These are phyloP conservation scores for Benthosema pterotum DNA, from an alignment of 2,797 vertebrate species.

Conservation along the genomic window DNA sequence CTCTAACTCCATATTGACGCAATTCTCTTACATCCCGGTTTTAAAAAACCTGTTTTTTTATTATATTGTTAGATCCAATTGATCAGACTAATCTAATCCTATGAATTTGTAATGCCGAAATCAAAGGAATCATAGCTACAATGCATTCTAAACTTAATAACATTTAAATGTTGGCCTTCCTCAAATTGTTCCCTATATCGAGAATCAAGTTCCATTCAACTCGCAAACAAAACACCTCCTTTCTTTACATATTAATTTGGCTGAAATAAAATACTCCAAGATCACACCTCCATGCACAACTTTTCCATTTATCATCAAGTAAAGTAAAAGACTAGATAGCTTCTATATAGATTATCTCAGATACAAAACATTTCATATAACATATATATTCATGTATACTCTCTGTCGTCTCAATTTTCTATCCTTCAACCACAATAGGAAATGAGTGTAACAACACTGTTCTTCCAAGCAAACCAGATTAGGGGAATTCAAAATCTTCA, in stretches of 20 bases:
- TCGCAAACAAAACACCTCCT: conserved; percentile 2
- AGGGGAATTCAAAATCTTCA: conserved; percentile 35
- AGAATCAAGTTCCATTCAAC: conserved; percentile 4
- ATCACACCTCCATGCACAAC: conserved; percentile 36
- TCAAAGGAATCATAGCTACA: conserved; percentile 43
- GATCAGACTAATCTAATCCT: not conserved
- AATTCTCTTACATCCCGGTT: too few species aligned
- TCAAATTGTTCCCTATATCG: conserved; percentile 2
- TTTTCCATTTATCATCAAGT: conserved; percentile 42
- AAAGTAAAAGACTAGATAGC: conserved; percentile 45
- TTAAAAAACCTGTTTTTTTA: too few species aligned
- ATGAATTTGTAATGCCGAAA: not conserved
- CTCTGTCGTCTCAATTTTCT: conserved; percentile 33
- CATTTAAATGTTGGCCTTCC: conserved; percentile 22
- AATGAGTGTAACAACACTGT: conserved; percentile 14
- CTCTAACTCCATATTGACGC: too few species aligned
- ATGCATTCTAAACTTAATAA: conserved; percentile 24
- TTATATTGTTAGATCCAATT: not conserved
- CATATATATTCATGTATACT: conserved; percentile 47
- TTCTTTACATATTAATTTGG: conserved; percentile 4
- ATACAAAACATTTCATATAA: conserved; percentile 57
- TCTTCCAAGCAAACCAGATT: conserved; percentile 24
- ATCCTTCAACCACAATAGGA: conserved; percentile 17
- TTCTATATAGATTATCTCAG: conserved; percentile 63
- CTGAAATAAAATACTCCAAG: not conserved